Evolutionary conservation across 2,797 vertebrate species (phyloP).

Genomic region (Xenops minutus): DNA sequence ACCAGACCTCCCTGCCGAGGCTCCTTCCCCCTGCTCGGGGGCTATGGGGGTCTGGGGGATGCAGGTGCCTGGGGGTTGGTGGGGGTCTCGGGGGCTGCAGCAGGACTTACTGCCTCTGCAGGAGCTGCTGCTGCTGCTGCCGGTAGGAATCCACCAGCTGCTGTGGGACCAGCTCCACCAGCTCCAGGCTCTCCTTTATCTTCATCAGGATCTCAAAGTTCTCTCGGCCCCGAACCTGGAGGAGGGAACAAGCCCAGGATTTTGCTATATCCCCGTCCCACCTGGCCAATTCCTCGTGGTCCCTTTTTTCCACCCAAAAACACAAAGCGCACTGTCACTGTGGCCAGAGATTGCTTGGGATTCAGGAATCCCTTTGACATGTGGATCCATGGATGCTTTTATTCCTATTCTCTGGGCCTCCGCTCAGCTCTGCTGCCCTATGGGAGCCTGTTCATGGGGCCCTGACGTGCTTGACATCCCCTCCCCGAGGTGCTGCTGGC

Average conservation of each 20-base stretch:
- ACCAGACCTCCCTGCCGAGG: neutral
- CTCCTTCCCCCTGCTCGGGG: neutral
- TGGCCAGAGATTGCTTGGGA: rapidly evolving
- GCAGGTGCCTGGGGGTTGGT: rapidly evolving
- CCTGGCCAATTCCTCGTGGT: neutral
- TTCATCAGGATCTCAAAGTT: constrained; percentile 98
- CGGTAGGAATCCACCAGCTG: constrained; percentile 93
- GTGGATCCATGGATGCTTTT: rapidly evolving
- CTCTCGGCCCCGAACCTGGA: constrained; percentile 92
- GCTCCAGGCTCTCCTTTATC: constrained; percentile 96
- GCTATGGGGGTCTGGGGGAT: neutral
- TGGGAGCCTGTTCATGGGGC: neutral
- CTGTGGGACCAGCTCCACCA: constrained; percentile 95
- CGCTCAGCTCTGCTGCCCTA: neutral
- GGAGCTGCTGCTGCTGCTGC: constrained; percentile 93
- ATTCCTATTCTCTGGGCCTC: neutral
- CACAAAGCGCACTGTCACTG: rapidly evolving
- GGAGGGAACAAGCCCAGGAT: neutral
- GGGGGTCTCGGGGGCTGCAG: rapidly evolving
- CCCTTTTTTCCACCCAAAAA: neutral
- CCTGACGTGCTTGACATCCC: neutral
- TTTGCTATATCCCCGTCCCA: rapidly evolving
- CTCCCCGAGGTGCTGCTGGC: neutral
- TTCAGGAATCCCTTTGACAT: neutral
- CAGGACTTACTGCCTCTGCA: constrained; percentile 91